Evolutionary conservation across 2,797 vertebrate species (phyloP).

Genomic region (Channallabes apus): DNA sequence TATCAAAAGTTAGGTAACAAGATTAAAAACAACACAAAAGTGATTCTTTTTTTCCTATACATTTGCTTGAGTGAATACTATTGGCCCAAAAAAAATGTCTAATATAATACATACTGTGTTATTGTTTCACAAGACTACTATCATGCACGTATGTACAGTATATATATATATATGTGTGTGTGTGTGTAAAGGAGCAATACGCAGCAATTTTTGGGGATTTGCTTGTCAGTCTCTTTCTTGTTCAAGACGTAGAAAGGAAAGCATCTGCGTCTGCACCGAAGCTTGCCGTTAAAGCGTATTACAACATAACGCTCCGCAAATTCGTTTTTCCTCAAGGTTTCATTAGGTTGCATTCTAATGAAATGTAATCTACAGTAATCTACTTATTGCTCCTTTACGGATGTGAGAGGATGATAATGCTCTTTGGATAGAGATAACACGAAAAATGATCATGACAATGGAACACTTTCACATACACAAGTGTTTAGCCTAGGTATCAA

Average conservation of each 20-base stretch:
- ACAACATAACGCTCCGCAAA: background rate
- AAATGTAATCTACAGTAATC: slow-evolving; percentile 12
- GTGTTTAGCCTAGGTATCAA: slow-evolving; percentile 55
- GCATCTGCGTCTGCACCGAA: background rate
- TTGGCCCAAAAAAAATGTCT: slow-evolving; percentile 54
- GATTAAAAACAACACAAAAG: slow-evolving; percentile 48
- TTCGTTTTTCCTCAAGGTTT: background rate
- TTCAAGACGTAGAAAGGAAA: slow-evolving; percentile 3
- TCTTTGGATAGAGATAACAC: slow-evolving; percentile 64
- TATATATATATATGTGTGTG: slow-evolving; percentile 51
- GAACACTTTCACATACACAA: slow-evolving; percentile 57
- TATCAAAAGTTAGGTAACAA: slow-evolving; percentile 45
- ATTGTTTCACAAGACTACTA: slow-evolving; percentile 63
- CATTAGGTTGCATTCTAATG: background rate
- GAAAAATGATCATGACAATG: slow-evolving; percentile 52
- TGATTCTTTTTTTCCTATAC: slow-evolving; percentile 24
- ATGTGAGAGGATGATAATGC: slow-evolving; percentile 56
- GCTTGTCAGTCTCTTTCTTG: slow-evolving; percentile 1
- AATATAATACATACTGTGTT: slow-evolving; percentile 60
- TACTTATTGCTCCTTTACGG: slow-evolving; percentile 47
- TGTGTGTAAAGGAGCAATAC: slow-evolving; percentile 51
- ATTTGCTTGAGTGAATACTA: slow-evolving; percentile 58
- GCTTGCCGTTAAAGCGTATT: background rate
- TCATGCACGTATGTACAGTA: slow-evolving; percentile 70
- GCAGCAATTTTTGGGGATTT: slow-evolving; percentile 23